Conservation (phyloP, 2,113 vertebrate genomes). For the Bagarius yarrelli region DNA sequence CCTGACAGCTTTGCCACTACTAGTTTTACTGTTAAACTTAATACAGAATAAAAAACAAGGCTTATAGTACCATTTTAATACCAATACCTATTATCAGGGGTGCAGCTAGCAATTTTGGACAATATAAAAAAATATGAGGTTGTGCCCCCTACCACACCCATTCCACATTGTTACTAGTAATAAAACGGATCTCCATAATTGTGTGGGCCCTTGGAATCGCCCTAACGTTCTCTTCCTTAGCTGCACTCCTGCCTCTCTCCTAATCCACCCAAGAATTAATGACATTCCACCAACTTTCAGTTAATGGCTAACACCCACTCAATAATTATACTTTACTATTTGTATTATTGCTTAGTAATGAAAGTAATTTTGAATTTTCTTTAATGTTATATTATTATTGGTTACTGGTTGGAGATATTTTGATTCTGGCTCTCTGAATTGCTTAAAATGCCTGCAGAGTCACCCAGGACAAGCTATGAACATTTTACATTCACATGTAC, state of each 20-base stretch:
- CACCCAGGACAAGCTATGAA: background rate
- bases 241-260: too few relatives aligned
- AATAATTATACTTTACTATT: background rate
- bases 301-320: background rate
- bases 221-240: too few relatives aligned
- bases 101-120: too few relatives aligned
- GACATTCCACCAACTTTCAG: background rate
- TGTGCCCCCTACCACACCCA: too few relatives aligned
- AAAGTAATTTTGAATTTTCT: background rate
- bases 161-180: too few relatives aligned
- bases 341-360: background rate
- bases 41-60: background rate
- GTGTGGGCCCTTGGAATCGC: too few relatives aligned
- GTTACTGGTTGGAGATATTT: background rate
- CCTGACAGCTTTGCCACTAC: too few relatives aligned
- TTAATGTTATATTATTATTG: background rate
- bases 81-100: background rate
- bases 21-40: background rate
- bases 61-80: background rate
- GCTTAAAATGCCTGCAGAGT: slow-evolving; percentile 2
- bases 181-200: too few relatives aligned
- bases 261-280: background rate
- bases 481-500: too few relatives aligned
- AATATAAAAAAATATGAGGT: too few relatives aligned
- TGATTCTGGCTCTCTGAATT: background rate